A percentile compares a stretch with the other conserved stretches of the same genome.
These are phyloP conservation scores for Plecturocebus donacophilus DNA, from an alignment of 2,113 vertebrate genomes.

Conservation along the genomic window DNA sequence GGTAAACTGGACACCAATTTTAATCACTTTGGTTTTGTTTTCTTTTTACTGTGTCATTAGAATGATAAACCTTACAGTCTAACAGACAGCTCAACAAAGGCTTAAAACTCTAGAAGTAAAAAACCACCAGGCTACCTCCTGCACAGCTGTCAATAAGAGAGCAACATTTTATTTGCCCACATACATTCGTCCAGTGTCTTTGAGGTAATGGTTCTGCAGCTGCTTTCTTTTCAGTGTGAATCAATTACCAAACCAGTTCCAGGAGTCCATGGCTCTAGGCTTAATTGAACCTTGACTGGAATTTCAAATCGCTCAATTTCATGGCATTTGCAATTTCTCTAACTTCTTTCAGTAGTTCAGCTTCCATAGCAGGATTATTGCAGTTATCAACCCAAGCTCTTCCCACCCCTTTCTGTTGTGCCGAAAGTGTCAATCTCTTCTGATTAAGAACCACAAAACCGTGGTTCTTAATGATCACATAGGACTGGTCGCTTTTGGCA, in stretches of 20 bases:
- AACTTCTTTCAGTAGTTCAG: conserved; percentile 93
- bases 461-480: conserved; percentile 87
- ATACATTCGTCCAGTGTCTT: conserved; percentile 97
- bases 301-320: conserved; percentile 97
- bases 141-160: background rate
- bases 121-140: conserved; percentile 53
- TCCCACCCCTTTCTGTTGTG: conserved; percentile 89
- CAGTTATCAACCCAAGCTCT: conserved; percentile 94
- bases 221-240: conserved; percentile 98
- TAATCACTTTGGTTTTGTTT: conserved; percentile 56
- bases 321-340: conserved; percentile 91
- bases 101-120: conserved; percentile 42
- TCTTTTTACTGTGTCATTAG: conserved; percentile 44
- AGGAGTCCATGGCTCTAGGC: conserved; percentile 96
- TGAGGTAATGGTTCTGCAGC: conserved; percentile 95
- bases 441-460: conserved; percentile 98
- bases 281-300: conserved; percentile 94
- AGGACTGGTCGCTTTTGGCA: conserved; percentile 97
- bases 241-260: conserved; percentile 98
- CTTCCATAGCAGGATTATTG: conserved; percentile 94
- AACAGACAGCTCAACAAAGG: conserved; percentile 52
- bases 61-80: conserved; percentile 51
- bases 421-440: conserved; percentile 91
- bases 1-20: conserved; percentile 48
- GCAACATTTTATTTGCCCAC: conserved; percentile 89